Evolutionary conservation across 2,113 vertebrate species (phyloP).

Genomic region (Recurvirostra avosetta): DNA sequence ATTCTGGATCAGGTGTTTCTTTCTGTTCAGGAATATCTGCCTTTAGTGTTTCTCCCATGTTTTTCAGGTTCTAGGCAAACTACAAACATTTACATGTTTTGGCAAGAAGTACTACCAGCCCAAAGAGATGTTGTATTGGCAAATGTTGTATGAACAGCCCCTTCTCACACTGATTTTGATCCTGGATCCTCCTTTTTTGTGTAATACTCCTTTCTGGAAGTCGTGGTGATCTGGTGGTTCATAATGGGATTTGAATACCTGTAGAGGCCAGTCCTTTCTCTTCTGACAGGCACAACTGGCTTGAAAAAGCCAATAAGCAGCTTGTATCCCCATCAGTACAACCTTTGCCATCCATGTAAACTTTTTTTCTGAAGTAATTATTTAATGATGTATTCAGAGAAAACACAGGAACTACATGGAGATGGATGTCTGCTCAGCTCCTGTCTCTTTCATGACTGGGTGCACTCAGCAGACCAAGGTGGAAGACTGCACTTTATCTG

Average conservation of each 20-base stretch:
- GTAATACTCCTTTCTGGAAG: not conserved
- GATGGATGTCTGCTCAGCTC: not conserved
- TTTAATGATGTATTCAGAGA: not conserved
- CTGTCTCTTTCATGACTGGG: not conserved
- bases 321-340: not conserved
- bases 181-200: not conserved
- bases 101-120: not conserved
- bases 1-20: not conserved
- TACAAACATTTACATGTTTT: not conserved
- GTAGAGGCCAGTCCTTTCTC: not conserved
- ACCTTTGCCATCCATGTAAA: not conserved
- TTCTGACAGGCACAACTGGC: not conserved
- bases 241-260: not conserved
- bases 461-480: not conserved
- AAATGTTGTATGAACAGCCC: not conserved
- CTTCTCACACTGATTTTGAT: not conserved
- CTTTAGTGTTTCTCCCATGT: rapidly evolving
- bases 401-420: not conserved
- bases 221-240: not conserved
- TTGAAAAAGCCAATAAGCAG: not conserved
- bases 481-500: not conserved
- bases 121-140: not conserved
- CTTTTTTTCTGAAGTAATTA: not conserved
- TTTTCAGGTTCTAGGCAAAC: not conserved
- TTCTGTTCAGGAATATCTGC: not conserved